Percentiles rank a stretch among this genome's conserved stretches.
Conservation (phyloP, 1,140 invertebrate genomes). For the Cydia fagiglandana region DNA sequence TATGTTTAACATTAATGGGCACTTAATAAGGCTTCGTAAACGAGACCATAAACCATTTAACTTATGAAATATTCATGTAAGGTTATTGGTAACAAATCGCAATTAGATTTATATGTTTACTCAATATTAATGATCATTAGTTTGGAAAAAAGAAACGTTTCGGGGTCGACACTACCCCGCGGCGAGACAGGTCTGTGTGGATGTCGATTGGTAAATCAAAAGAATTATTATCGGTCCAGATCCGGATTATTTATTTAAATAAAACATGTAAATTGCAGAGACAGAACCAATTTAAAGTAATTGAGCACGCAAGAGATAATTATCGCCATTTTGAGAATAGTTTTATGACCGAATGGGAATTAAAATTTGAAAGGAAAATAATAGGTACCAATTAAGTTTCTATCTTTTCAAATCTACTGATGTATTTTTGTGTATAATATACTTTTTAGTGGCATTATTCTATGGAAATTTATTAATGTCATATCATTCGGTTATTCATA, state of each 20-base stretch:
- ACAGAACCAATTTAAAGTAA: constrained; percentile 50
- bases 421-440: too few species aligned
- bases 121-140: constrained; percentile 51
- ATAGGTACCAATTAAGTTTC: constrained; percentile 41
- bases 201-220: constrained; percentile 38
- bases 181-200: constrained; percentile 35
- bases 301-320: constrained; percentile 25
- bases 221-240: constrained; percentile 36
- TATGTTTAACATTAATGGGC: constrained; percentile 11
- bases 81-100: constrained; percentile 55
- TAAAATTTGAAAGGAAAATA: background rate
- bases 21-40: constrained; percentile 19
- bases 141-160: constrained; percentile 46
- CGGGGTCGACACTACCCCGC: constrained; percentile 40
- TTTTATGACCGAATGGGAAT: constrained; percentile 20
- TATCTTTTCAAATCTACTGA: too few species aligned
- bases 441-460: too few species aligned
- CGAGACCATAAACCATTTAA: constrained; percentile 38
- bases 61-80: constrained; percentile 48
- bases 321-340: constrained; percentile 20
- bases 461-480: too few species aligned
- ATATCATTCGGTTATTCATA: too few species aligned
- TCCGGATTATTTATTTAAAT: constrained; percentile 42
- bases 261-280: constrained; percentile 53
- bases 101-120: constrained; percentile 66